Conservation (phyloP, 2,888 invertebrate genomes). For the Brachyptera risi region DNA sequence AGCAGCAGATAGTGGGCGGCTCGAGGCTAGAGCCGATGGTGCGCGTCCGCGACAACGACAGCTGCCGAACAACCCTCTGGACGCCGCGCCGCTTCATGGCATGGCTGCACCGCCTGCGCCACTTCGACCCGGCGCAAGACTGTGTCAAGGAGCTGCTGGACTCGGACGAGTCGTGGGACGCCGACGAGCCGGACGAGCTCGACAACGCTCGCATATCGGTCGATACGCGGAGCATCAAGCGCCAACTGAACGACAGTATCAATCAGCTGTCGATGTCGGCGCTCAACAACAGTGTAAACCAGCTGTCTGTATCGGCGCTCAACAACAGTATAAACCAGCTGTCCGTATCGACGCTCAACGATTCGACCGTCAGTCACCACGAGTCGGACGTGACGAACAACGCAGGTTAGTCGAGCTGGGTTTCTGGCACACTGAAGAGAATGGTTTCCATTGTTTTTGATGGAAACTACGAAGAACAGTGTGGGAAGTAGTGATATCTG, state of each 20-base stretch:
- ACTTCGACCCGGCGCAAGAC: constrained; percentile 39
- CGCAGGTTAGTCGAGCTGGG: too few species aligned
- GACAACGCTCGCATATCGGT: constrained; percentile 42
- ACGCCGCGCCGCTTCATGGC: constrained; percentile 41
- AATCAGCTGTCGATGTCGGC: too few species aligned
- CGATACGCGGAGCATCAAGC: constrained; percentile 42
- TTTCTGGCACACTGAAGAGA: too few species aligned
- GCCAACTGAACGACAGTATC: constrained; percentile 43
- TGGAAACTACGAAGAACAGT: too few species aligned
- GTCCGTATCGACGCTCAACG: too few species aligned
- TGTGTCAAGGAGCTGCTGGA: constrained; percentile 38
- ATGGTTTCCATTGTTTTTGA: too few species aligned
- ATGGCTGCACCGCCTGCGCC: constrained; percentile 42
- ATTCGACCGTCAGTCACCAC: too few species aligned
- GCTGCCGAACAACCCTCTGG: constrained; percentile 41
- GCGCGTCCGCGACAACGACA: constrained; percentile 41
- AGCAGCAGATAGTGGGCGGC: constrained; percentile 41
- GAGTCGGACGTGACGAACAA: too few species aligned
- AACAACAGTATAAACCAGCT: too few species aligned
- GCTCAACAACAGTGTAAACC: too few species aligned
- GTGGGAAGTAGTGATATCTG: too few species aligned
- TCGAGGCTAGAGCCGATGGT: constrained; percentile 41
- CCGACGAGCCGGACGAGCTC: constrained; percentile 40
- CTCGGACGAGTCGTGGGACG: constrained; percentile 41
- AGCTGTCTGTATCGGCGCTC: too few species aligned